Evolutionary conservation across 2,888 invertebrate species (phyloP).

Genomic region (Protophormia terraenovae): DNA sequence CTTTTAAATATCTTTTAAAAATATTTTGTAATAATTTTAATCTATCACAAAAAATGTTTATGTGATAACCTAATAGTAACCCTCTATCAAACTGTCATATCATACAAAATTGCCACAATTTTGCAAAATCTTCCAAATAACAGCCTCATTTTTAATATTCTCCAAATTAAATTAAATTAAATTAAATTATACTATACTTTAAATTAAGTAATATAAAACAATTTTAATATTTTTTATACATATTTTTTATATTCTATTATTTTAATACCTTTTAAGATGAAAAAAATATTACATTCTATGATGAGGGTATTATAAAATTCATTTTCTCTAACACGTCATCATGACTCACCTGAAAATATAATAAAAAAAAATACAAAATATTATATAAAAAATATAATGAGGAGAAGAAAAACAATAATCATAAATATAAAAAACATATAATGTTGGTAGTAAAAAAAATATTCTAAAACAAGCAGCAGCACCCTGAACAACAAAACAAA

Average conservation of each 20-base stretch:
- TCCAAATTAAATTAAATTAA: too few species aligned
- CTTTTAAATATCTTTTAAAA: too few species aligned
- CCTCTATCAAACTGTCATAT: too few species aligned
- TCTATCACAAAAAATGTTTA: too few species aligned
- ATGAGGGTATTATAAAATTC: background rate
- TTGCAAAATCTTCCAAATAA: too few species aligned
- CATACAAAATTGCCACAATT: too few species aligned
- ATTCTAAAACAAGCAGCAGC: background rate
- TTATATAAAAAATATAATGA: background rate
- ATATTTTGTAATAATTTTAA: too few species aligned
- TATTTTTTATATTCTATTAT: background rate
- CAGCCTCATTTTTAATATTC: too few species aligned
- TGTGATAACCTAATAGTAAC: too few species aligned
- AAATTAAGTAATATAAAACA: background rate
- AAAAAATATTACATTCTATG: background rate
- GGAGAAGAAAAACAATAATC: background rate
- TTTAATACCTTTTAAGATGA: background rate
- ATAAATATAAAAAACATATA: background rate
- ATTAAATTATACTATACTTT: too few species aligned
- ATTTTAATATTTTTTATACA: background rate
- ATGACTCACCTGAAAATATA: slow-evolving; percentile 38
- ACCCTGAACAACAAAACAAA: background rate
- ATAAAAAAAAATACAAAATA: background rate
- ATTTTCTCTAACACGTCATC: background rate
- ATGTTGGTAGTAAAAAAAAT: background rate